phyloP scores from a whole-genome alignment of 1,140 invertebrate species.

The Oncopeltus fasciatus region DNA sequence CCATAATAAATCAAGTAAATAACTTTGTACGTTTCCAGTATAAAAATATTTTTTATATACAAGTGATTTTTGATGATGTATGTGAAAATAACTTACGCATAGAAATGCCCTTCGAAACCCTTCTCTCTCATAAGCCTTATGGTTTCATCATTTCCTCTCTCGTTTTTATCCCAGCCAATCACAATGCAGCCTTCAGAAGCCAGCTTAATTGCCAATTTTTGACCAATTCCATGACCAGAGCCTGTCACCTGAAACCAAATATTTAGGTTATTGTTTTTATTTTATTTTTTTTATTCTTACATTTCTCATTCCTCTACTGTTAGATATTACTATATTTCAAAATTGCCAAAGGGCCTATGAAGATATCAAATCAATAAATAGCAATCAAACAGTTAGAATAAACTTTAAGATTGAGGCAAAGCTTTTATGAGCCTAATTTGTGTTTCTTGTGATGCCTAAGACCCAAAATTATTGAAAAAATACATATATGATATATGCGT shows the following conservation, averaged over 20 bases:
- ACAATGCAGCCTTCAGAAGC: constrained; percentile 59
- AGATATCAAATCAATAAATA: too few species aligned
- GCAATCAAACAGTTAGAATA: too few species aligned
- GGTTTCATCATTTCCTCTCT: constrained; percentile 49
- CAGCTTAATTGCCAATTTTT: constrained; percentile 63
- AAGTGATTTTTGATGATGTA: neutral
- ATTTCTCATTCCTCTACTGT: too few species aligned
- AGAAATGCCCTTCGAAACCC: constrained; percentile 35
- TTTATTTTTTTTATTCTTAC: too few species aligned
- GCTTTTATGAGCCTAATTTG: too few species aligned
- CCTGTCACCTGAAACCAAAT: constrained; percentile 71
- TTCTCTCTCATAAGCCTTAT: constrained; percentile 37
- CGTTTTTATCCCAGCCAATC: constrained; percentile 80
- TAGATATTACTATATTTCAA: too few species aligned
- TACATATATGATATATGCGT: too few species aligned
- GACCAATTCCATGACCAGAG: constrained; percentile 80
- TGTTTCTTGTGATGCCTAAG: too few species aligned
- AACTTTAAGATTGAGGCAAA: too few species aligned
- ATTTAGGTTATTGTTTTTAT: too few species aligned
- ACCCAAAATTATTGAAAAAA: too few species aligned
- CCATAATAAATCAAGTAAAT: neutral
- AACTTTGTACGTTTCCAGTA: neutral
- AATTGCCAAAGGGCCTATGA: too few species aligned
- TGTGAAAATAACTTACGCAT: constrained; percentile 35
- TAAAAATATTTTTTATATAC: neutral